Base-by-base conservation (phyloP, 1,140 invertebrate species). In the Melipona quadrifasciata region DNA sequence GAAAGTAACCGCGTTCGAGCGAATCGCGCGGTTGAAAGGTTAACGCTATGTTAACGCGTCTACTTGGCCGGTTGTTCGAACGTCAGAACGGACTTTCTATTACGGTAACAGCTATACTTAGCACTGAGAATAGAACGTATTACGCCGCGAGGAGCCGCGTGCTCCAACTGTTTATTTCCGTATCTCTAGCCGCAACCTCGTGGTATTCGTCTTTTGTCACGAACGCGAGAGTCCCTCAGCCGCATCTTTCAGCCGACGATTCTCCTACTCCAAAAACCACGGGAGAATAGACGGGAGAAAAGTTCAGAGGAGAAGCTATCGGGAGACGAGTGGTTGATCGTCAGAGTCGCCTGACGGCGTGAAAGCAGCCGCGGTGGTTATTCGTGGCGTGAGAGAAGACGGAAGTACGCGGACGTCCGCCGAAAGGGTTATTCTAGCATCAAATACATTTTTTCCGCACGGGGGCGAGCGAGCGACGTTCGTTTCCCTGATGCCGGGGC, bases 371-470 rank as follows among this genome's bases (percentile, higher is more conserved):
- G 19, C 1, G 21, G 31, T 17, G 8, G 14, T 74, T 17, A 57
- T n/a, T 21, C n/a, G 6, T 2, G n/a, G 21, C 8, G n/a, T 8
- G 57, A 61, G 11, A 24, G 34, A 24, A 34, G 31, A 53, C 19
- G 21, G 17, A 34, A 34, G 73, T 4, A 61, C 55, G 64, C 17
- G 64, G 64, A 47, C 21, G 39, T 39, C 67, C 31, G 24, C 57
- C 75, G 76, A 79, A 79, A 84, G 82, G 76, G 75, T 84, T 84
- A 71, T 79, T 84, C 76, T 68, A 84, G 85, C 88, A 77, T 89
- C 78, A 74, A 83, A 83, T 80, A 80, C 70, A 86, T 86, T 89
- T 89, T 89, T 89, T 82, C n/a, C 57, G 58, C 68, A 57, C n/a
- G 51, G 77, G 39, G 80, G 70, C 47, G 55, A 68, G 39, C 61